A percentile compares a stretch with the other conserved stretches of the same genome.
Conservation (phyloP, 2,888 invertebrate species). For the Melieria crassipennis region DNA sequence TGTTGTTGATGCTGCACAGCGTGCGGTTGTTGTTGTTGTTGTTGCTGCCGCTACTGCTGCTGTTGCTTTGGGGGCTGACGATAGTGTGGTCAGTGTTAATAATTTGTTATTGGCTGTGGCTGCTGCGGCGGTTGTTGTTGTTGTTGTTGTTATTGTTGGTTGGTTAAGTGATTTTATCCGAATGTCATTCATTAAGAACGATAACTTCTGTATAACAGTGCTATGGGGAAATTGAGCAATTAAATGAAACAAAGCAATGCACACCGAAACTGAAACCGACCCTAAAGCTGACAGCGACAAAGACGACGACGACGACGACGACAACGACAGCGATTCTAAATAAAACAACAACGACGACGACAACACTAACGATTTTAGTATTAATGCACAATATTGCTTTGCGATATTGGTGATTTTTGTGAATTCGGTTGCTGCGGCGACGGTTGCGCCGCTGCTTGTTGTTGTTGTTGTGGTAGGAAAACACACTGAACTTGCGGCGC, state of each 20-base stretch:
- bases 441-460: slow-evolving; percentile 29
- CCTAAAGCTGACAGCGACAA: slow-evolving; percentile 12
- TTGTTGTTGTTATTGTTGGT: slow-evolving; percentile 21
- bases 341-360: slow-evolving; percentile 7
- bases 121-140: slow-evolving; percentile 5
- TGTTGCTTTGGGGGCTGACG: slow-evolving; percentile 38
- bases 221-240: slow-evolving; percentile 47
- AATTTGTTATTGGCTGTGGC: slow-evolving; percentile 37
- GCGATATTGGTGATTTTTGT: slow-evolving; percentile 20
- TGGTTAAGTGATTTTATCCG: slow-evolving; percentile 58
- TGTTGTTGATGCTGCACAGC: slow-evolving; percentile 41
- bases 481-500: slow-evolving; percentile 24
- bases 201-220: slow-evolving; percentile 57
- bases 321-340: slow-evolving; percentile 6
- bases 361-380: slow-evolving; percentile 33
- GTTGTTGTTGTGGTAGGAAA: slow-evolving; percentile 33
- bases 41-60: slow-evolving; percentile 31
- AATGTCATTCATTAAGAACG: slow-evolving; percentile 66
- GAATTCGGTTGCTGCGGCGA: slow-evolving; percentile 16
- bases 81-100: slow-evolving; percentile 21
- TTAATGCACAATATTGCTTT: slow-evolving; percentile 33
- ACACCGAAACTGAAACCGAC: slow-evolving; percentile 28
- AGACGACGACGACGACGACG: slow-evolving; percentile 16
- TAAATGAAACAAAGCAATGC: slow-evolving; percentile 22
- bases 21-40: slow-evolving; percentile 35